Percentiles rank a stretch among this genome's conserved stretches.
These are phyloP conservation scores for Myodes glareolus DNA, from an alignment of 2,113 vertebrate genomes.

Conservation along the genomic window DNA sequence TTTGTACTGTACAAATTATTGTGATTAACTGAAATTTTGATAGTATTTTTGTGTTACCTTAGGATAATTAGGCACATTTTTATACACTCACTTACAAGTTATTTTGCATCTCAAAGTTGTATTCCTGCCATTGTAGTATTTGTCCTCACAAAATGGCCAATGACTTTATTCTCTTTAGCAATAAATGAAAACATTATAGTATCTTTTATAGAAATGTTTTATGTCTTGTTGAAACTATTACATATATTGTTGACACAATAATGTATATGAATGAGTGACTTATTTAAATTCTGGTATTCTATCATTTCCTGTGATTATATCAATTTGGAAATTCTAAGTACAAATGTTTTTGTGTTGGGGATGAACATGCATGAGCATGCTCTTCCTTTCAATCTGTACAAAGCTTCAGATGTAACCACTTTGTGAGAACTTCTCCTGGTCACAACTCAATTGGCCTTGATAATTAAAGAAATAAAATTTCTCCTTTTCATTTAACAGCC, in stretches of 20 bases:
- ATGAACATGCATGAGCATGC: not conserved
- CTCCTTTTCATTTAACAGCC: not conserved
- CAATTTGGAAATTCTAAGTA: not conserved
- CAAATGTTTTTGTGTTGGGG: not conserved
- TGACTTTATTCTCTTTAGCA: not conserved
- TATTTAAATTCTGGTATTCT: constrained; percentile 5
- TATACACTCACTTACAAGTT: not conserved
- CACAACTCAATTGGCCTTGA: not conserved
- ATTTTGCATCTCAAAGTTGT: not conserved
- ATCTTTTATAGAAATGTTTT: constrained; percentile 13
- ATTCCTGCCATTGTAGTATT: not conserved
- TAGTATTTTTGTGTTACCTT: not conserved
- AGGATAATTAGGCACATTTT: not conserved
- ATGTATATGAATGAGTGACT: not conserved
- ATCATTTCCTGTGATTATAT: not conserved
- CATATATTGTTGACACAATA: not conserved
- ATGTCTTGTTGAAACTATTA: not conserved
- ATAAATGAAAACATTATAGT: not conserved
- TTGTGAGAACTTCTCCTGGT: not conserved
- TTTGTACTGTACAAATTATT: not conserved
- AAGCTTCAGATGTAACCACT: not conserved
- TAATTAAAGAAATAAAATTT: not conserved
- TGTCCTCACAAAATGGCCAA: not conserved
- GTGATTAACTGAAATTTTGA: not conserved
- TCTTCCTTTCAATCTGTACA: not conserved